Evolutionary conservation across 2,113 vertebrate genomes (phyloP).

Genomic region (human (Homo sapiens)): GRCh38 chr16:78662501-78663000

Average conservation of each 20-base stretch:
- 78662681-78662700: not conserved
- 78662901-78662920: not conserved
- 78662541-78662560: not conserved
- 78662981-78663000: not conserved
- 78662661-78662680: not conserved
- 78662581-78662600: fast-evolving
- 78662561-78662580: fast-evolving
- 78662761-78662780: not conserved
- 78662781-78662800: not conserved
- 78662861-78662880: no score
- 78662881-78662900: not conserved
- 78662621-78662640: not conserved
- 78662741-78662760: not conserved
- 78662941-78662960: not conserved
- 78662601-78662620: not conserved
- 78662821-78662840: not conserved
- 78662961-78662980: not conserved
- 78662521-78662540: no score
- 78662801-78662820: not conserved
- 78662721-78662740: not conserved
- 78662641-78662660: not conserved
- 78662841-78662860: not conserved
- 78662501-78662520: not conserved
- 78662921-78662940: not conserved
- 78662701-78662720: fast-evolving